Base-by-base conservation (phyloP, 2,797 vertebrate species). In the Anabas testudineus region DNA sequence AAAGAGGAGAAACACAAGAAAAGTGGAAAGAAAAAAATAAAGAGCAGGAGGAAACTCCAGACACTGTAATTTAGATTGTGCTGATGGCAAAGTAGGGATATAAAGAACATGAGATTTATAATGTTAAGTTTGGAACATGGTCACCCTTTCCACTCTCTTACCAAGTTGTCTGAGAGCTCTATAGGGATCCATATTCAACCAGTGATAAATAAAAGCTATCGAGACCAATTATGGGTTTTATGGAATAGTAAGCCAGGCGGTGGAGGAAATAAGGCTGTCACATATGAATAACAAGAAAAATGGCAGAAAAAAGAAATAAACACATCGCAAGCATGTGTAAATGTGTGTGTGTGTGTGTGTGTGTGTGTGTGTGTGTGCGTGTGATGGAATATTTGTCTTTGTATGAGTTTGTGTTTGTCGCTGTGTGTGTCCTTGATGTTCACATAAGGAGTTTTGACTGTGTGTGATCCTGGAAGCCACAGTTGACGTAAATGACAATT, bases 41-140 rank as follows among this genome's bases (percentile, higher is more conserved):
- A 63, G 57, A 41, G 64, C 68, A 77, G 60, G 74, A 87, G 80
- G 81, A 84, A 89, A 89, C 73, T 90, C 83, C 84, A 89, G 86
- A 91, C 87, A 86, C 86, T 92, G 85, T 92, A 91, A 91, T 92
- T 91, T 89, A 85, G 84, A 84, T 82, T 83, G 83, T 84, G 87
- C 89, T 90, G 90, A 91, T 91, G 87, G 86, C 76, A 84, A 87
- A 76, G 82, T 47, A 39, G 57, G 87, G 87, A 87, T 82, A 91
- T 88, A 89, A 89, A 90, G 88, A 87, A 90, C 77, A 84, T 80
- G 69, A 91, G 89, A 91, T 91, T 92, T 90, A 90, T 89, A 89
- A 89, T 91, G 89, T 90, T 91, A 84, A 84, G 87, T 85, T 91
- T 92, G 91, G 91, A 91, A 69, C 81, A 47, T 18, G 9, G 58